Evolutionary conservation across 2,113 vertebrate genomes (phyloP).

Genomic region (Okapia johnstoni): DNA sequence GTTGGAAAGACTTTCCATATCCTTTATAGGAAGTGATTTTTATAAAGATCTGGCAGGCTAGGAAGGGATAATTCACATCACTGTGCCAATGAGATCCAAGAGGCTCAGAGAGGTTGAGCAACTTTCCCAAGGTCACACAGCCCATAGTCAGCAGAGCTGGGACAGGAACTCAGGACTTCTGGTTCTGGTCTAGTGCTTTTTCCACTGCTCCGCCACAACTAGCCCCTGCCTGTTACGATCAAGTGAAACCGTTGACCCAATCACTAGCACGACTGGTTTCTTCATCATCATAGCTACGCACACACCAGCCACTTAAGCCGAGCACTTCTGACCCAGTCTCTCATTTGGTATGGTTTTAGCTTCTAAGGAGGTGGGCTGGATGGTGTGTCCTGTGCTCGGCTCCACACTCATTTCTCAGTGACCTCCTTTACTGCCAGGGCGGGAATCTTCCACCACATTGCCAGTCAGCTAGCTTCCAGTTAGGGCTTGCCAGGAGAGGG

Average conservation of each 20-base stretch:
- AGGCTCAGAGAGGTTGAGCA: not conserved
- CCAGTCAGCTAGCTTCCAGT: not conserved
- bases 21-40: not conserved
- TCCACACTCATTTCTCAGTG: not conserved
- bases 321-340: rapidly evolving
- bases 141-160: not conserved
- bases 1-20: not conserved
- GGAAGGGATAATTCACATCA: not conserved
- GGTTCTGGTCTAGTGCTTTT: not conserved
- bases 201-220: not conserved
- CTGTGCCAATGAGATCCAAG: too few relatives aligned
- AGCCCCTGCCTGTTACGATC: not conserved
- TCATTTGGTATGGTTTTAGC: rapidly evolving
- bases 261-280: not conserved
- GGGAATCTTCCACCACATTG: not conserved
- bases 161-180: not conserved
- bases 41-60: not conserved
- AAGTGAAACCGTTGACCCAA: rapidly evolving
- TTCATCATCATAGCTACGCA: too few relatives aligned
- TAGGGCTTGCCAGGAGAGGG: not conserved
- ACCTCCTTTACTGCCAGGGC: not conserved
- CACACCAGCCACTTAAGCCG: too few relatives aligned
- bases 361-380: not conserved
- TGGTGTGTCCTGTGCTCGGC: not conserved
- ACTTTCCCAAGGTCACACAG: not conserved